phyloP scores from a whole-genome alignment of 2,113 vertebrate species.

The Hippocampus comes region DNA sequence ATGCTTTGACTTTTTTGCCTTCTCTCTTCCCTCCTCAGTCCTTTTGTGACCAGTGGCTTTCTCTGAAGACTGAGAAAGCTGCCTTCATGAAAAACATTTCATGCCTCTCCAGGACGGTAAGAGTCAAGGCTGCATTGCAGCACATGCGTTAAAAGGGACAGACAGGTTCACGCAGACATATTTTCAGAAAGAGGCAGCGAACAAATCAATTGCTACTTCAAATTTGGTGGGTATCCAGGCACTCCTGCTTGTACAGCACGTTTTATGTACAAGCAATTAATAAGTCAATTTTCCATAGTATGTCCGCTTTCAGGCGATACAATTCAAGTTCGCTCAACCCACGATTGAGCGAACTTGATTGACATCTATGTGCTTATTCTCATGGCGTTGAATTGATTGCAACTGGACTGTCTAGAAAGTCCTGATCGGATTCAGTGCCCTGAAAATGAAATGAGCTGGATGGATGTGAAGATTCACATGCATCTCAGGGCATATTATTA shows the following conservation, averaged over 20 bases:
- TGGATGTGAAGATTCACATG: no score
- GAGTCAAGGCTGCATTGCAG: background rate
- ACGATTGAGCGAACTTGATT: background rate
- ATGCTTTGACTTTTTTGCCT: background rate
- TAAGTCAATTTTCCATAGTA: no score
- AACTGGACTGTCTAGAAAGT: no score
- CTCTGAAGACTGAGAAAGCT: conserved; percentile 65
- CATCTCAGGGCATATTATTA: background rate
- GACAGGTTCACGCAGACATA: no score
- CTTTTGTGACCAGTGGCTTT: conserved; percentile 68
- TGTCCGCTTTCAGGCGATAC: background rate
- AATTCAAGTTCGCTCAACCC: background rate
- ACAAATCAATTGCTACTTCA: background rate
- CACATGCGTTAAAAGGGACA: no score
- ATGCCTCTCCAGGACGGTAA: conserved; percentile 36
- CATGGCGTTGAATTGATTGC: no score
- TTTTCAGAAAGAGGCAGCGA: no score
- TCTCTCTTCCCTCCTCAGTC: conserved; percentile 43
- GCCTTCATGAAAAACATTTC: conserved; percentile 69
- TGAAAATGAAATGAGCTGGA: no score
- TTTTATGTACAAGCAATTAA: no score
- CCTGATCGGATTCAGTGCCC: no score
- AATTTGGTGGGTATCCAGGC: background rate
- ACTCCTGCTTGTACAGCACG: background rate
- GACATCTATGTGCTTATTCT: no score